Conservation (phyloP, 2,888 invertebrate species). For the Ectemnius lituratus region DNA sequence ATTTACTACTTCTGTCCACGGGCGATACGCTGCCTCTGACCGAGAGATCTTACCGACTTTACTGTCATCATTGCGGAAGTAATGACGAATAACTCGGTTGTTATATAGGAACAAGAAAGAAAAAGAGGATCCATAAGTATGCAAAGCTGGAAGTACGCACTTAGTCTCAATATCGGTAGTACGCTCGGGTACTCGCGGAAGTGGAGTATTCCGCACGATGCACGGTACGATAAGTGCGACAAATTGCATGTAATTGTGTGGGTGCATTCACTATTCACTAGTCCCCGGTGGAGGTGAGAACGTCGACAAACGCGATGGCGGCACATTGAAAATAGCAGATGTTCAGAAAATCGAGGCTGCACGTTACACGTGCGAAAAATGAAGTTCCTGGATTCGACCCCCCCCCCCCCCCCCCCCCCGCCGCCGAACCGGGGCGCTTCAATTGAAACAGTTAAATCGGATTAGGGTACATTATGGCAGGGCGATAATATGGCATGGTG, state of each 20-base stretch:
- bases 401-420: too few relatives aligned
- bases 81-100: not conserved
- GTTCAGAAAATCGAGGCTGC: too few relatives aligned
- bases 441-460: constrained; percentile 3
- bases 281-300: constrained; percentile 45
- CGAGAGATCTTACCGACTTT: not conserved
- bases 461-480: not conserved
- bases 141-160: not conserved
- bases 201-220: constrained; percentile 41
- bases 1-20: constrained; percentile 24
- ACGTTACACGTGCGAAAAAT: too few relatives aligned
- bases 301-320: constrained; percentile 10
- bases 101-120: not conserved
- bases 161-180: not conserved
- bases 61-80: not conserved
- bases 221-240: constrained; percentile 55
- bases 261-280: constrained; percentile 42
- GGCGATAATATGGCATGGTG: not conserved
- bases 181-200: constrained; percentile 41
- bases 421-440: not conserved
- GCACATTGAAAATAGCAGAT: too few relatives aligned
- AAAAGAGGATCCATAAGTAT: not conserved
- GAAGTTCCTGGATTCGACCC: too few relatives aligned
- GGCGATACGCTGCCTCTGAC: constrained; percentile 28
- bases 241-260: constrained; percentile 58